Base-by-base conservation (phyloP, 2,113 vertebrate genomes). In the Bujurquina vittata region DNA sequence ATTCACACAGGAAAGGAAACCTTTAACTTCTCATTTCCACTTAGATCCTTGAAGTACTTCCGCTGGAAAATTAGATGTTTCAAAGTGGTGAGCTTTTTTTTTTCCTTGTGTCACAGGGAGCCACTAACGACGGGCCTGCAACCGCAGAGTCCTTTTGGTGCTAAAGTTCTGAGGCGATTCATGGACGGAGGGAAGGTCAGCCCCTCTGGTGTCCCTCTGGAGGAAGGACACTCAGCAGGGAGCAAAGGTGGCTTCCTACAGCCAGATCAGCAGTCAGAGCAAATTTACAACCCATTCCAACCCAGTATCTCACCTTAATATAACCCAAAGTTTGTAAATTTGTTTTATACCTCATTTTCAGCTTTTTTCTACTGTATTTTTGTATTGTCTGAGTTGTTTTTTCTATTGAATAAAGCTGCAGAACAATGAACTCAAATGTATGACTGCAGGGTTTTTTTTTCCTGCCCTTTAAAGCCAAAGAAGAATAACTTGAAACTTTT, bases 321-420 rank as follows among this genome's bases (percentile, higher is more conserved):
- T 91, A 92, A 92, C 87, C 90, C 90, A 54, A 88, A 91, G 87
- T 95, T 91, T 97, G 89, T 94, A 94, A 95, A 95, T 96, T 93
- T 95, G 94, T 96, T 96, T 96, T 96, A 98, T 99, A 99, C 98
- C 98, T 99, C 98, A 99, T 96, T 92, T 96, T 96, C 95, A 95
- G 91, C 89, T 93, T 85, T 84, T 85, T 63, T 84, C 93, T 95
- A 95, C 96, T 96, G 91, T 92, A 87, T 93, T 94, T 95, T 93
- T 94, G 59, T 94, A 89, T 63, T 74, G 54, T 35, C 54, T 74
- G 63, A 85, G 78, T 81, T 63, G 20, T 81, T 79, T 83, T 92
- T 91, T 86, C 14, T 88, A 86, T 63, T 31, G 4, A 84, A 86
- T 85, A 82, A 90, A 90, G 69, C 75, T 83, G 91, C 85, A 88